Percentiles rank a stretch among this genome's conserved stretches.
Evolutionary conservation across 2,113 vertebrate genomes (phyloP).

Genomic region (Lutjanus erythropterus): DNA sequence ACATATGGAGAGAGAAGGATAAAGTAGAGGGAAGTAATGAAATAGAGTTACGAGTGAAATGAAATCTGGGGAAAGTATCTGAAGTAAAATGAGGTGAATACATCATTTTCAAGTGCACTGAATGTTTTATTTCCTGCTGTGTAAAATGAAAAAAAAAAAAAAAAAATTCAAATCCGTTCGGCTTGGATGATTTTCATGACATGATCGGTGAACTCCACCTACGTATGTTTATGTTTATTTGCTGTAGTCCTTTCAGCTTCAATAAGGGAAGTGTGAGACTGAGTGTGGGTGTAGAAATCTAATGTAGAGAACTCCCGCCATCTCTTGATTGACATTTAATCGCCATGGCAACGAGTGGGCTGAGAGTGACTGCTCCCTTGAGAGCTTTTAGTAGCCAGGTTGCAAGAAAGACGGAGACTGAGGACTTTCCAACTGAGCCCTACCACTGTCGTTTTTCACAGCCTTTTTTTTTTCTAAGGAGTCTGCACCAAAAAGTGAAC

Average conservation of each 20-base stretch:
- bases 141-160: not conserved
- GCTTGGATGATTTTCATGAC: conserved; percentile 39
- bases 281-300: conserved; percentile 68
- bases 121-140: conserved; percentile 17
- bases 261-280: conserved; percentile 43
- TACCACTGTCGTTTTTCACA: not conserved
- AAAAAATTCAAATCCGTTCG: not conserved
- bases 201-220: conserved; percentile 48
- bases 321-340: conserved; percentile 80
- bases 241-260: conserved; percentile 28
- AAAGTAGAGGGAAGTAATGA: not conserved
- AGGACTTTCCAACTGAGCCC: conserved; percentile 34
- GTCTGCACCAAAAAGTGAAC: conserved; percentile 9
- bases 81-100: conserved; percentile 20
- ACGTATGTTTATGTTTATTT: conserved; percentile 68
- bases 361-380: conserved; percentile 53
- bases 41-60: not conserved
- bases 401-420: conserved; percentile 38
- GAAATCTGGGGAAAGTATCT: not conserved
- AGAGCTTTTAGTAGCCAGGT: conserved; percentile 68
- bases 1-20: not conserved
- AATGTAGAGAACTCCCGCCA: conserved; percentile 47
- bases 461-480: conserved; percentile 5
- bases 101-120: conserved; percentile 15
- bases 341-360: conserved; percentile 76